These are phyloP conservation scores for Trichomalopsis sarcophagae DNA, from an alignment of 1,140 invertebrate species.

Conservation along the genomic window DNA sequence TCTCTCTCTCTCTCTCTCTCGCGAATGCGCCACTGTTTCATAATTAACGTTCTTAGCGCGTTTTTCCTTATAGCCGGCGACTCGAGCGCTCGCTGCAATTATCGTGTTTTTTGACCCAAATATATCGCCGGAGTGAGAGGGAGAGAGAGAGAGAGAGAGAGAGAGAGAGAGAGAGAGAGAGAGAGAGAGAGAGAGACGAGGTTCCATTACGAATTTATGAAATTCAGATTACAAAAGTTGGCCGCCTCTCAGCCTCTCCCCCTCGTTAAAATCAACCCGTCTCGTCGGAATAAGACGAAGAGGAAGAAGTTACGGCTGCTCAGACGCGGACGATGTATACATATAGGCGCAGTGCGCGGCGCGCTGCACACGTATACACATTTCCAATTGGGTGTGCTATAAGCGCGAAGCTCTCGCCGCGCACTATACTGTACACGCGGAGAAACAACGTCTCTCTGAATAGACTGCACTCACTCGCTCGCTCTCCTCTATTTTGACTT, in stretches of 20 bases:
- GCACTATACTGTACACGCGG: neutral
- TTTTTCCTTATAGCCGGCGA: neutral
- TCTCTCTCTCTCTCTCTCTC: neutral
- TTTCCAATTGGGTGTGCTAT: neutral
- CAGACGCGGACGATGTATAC: too few relatives aligned
- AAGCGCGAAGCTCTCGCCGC: neutral
- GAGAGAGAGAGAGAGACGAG: neutral
- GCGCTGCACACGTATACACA: neutral
- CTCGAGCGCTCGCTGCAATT: neutral
- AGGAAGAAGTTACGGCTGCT: neutral
- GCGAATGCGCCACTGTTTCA: neutral
- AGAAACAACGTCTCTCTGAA: neutral
- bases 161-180: too few relatives aligned
- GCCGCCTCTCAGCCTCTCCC: neutral
- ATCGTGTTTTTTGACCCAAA: conserved; percentile 10
- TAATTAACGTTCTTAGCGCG: conserved; percentile 32
- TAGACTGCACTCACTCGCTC: neutral
- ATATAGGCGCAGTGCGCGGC: too few relatives aligned
- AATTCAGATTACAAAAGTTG: conserved; percentile 44
- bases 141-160: too few relatives aligned
- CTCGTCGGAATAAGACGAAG: neutral
- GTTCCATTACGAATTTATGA: conserved; percentile 27
- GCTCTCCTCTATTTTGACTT: conserved; percentile 34
- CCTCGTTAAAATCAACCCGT: too few relatives aligned
- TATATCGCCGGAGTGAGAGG: neutral